Conservation (phyloP, 2,797 vertebrate species). For the Bucorvus abyssinicus region DNA sequence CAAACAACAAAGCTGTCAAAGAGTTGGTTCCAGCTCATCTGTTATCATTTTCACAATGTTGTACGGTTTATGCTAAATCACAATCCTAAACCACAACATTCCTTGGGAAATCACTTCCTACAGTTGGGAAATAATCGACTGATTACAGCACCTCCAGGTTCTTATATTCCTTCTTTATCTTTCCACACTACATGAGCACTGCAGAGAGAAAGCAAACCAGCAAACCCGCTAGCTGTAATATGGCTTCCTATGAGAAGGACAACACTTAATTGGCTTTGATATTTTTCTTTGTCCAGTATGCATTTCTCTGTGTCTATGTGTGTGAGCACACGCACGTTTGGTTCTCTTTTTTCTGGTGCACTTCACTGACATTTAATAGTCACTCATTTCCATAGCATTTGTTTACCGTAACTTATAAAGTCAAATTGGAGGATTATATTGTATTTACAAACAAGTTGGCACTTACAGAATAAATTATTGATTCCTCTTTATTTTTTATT, state of each 20-base stretch:
- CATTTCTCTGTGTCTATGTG: neutral
- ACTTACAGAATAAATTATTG: slow-evolving; percentile 91
- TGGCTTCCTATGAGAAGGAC: slow-evolving; percentile 73
- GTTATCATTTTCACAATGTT: slow-evolving; percentile 33
- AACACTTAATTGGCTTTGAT: slow-evolving; percentile 46
- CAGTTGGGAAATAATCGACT: slow-evolving; percentile 14
- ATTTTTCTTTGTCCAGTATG: neutral
- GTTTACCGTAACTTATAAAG: slow-evolving; percentile 75
- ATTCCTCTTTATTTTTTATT: slow-evolving; percentile 37
- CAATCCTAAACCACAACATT: neutral
- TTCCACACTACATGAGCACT: slow-evolving; percentile 13
- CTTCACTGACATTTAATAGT: slow-evolving; percentile 55
- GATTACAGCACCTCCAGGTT: slow-evolving; percentile 19
- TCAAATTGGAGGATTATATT: slow-evolving; percentile 72
- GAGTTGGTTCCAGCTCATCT: slow-evolving; percentile 19
- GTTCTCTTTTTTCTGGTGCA: slow-evolving; percentile 61
- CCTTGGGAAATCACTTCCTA: slow-evolving; percentile 40
- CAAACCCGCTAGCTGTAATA: slow-evolving; percentile 59
- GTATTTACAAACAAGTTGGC: slow-evolving; percentile 92
- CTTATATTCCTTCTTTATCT: slow-evolving; percentile 10
- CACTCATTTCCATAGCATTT: slow-evolving; percentile 64
- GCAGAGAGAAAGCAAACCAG: slow-evolving; percentile 46
- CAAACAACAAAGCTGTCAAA: slow-evolving; percentile 21
- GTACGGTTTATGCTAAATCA: slow-evolving; percentile 14
- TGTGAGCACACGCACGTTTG: neutral